Evolutionary conservation across 2,888 invertebrate genomes (phyloP).

Genomic region (Xestia xanthographa): DNA sequence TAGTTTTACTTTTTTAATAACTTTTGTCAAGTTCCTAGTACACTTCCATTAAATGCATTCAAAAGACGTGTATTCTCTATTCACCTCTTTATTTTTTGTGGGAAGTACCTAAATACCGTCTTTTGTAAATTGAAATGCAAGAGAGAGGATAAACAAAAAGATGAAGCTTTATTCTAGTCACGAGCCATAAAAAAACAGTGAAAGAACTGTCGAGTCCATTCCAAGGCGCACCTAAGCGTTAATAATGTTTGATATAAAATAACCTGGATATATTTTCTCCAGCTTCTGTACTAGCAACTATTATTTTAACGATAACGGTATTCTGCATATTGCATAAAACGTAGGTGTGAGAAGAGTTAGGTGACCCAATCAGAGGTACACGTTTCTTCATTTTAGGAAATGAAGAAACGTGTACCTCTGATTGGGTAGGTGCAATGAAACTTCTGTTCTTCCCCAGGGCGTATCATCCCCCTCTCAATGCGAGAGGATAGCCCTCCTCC

Average conservation of each 20-base stretch:
- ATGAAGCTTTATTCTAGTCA: not conserved
- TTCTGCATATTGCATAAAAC: not conserved
- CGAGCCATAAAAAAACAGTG: not conserved
- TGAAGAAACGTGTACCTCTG: too few relatives aligned
- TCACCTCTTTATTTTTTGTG: not conserved
- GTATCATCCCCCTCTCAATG: conserved; percentile 92
- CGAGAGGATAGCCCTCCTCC: conserved; percentile 91
- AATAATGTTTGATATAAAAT: not conserved
- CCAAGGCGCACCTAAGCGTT: not conserved
- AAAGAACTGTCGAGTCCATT: not conserved
- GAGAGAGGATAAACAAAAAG: not conserved
- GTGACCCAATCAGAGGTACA: not conserved
- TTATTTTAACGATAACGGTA: not conserved
- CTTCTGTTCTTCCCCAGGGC: conserved; percentile 84
- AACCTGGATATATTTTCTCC: not conserved
- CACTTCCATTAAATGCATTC: not conserved
- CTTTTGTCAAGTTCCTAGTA: not conserved
- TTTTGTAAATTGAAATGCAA: not conserved
- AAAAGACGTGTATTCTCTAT: not conserved
- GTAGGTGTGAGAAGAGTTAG: not conserved
- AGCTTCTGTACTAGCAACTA: not conserved
- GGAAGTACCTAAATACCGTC: not conserved
- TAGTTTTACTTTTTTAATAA: not conserved
- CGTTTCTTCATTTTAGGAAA: not conserved
- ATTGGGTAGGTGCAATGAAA: too few relatives aligned